Percentiles rank a stretch among this genome's conserved stretches.
Evolutionary conservation across 1,140 invertebrate species (phyloP).

Genomic region (Cecropterus lyciades): DNA sequence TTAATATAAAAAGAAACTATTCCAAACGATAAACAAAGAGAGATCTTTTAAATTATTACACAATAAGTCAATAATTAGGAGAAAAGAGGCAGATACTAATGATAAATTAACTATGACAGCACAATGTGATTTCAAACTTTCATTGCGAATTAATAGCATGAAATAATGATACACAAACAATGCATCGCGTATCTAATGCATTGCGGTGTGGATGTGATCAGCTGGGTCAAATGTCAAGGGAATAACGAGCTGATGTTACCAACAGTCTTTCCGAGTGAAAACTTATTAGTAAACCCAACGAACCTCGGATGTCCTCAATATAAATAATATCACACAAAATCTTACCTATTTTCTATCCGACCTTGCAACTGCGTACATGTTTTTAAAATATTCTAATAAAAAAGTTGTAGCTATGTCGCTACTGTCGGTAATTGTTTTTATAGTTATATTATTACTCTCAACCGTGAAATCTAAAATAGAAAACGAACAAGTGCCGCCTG

Average conservation of each 20-base stretch:
- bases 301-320: conserved; percentile 59
- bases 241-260: conserved; percentile 44
- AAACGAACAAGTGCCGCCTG: conserved; percentile 43
- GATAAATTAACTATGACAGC: neutral
- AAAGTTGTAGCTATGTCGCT: conserved; percentile 67
- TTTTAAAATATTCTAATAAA: conserved; percentile 45
- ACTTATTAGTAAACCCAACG: conserved; percentile 62
- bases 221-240: conserved; percentile 79
- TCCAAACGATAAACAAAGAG: too few species aligned
- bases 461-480: conserved; percentile 55
- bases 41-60: too few species aligned
- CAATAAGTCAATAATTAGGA: neutral
- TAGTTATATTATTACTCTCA: conserved; percentile 61
- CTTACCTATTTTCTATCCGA: conserved; percentile 50
- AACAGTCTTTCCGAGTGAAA: conserved; percentile 44
- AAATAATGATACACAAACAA: conserved; percentile 36
- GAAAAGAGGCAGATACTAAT: neutral
- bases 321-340: conserved; percentile 47
- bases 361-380: conserved; percentile 58
- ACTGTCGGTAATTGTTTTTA: conserved; percentile 58
- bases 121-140: conserved; percentile 8
- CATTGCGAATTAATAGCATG: neutral
- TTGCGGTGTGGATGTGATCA: conserved; percentile 60
- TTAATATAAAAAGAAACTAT: too few species aligned
- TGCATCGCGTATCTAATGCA: conserved; percentile 15